Evolutionary conservation across 2,888 invertebrate genomes (phyloP), one percentile per base, ranked within the genome.

Genomic region (Morinoia aosen): DNA sequence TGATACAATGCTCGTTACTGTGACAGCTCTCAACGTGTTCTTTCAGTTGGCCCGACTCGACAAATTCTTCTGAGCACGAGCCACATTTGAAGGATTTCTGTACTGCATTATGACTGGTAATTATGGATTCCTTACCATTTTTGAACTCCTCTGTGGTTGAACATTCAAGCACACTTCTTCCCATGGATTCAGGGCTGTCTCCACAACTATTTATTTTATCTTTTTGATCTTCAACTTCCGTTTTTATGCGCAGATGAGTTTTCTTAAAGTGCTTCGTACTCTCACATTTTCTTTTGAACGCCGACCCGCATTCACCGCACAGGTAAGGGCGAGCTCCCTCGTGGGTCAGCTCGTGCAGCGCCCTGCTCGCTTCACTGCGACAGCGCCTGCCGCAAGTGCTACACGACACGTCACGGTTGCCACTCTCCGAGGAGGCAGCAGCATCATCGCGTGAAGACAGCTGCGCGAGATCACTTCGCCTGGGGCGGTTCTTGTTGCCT

Each of bases 281-380:
- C n/a, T 95, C 95, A 40, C 95, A 95, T 33, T 94, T 94, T 39
- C 95, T 64, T 4, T 94, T 95, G 57, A 95, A 95, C 61, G 76
- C 58, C 10, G 94, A 76, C 16, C 95, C 95, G 48, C 95, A 95
- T 39, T 94, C 88, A 12, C 94, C 76, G 56, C 95, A 95, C 48
- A 95, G 64, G 90, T 95, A 95, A 14, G 95, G 95, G 16, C 94
- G 93, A 11, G 93, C 94, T 25, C 95, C 95, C 58, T 95, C 95
- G 57, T 95, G 95, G 16, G 95, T 95, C 56, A 95, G 94, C 64
- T 94, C 88, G 58, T 95, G 95, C 12, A 94, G 40, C 14, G 91
- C 58, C 0, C 93, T 10, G 40, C 88, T 94, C 56, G 33, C 76
- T 16, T 48, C 88, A 64, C 61, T 88, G 48, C 94, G 76, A 95